phyloP scores from a whole-genome alignment of 2,113 vertebrate species.

The Oxygymnocypris stewartii region DNA sequence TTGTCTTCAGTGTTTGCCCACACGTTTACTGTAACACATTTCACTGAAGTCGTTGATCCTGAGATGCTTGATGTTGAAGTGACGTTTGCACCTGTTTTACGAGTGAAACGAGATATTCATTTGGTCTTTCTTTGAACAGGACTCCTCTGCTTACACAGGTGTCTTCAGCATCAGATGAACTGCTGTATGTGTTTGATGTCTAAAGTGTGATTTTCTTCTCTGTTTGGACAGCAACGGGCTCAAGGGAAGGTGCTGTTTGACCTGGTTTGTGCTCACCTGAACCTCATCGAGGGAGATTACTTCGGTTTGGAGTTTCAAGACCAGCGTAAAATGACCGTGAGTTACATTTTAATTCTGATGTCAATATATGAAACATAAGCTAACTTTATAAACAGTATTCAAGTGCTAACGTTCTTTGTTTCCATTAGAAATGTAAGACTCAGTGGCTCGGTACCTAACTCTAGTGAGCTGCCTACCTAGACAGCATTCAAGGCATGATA shows the following conservation, averaged over 20 bases:
- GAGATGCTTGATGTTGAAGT: not conserved
- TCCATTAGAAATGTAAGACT: not conserved
- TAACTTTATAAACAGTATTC: not conserved
- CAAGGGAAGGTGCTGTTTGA: constrained; percentile 91
- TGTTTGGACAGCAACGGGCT: constrained; percentile 83
- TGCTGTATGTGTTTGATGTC: not conserved
- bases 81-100: not conserved
- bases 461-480: not conserved
- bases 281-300: constrained; percentile 96
- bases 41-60: not conserved
- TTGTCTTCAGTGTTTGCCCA: not conserved
- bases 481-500: not conserved
- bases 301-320: constrained; percentile 96
- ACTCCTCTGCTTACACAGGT: not conserved
- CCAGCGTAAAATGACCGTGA: constrained; percentile 93
- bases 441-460: not conserved
- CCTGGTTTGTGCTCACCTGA: constrained; percentile 91
- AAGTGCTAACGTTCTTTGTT: not conserved
- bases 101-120: not conserved
- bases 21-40: not conserved
- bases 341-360: constrained; percentile 47
- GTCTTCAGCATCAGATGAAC: not conserved
- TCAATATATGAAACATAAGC: not conserved
- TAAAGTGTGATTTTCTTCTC: not conserved
- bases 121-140: not conserved